Evolutionary conservation across 2,888 invertebrate genomes (phyloP).

Genomic region (Crossocerus cetratus): DNA sequence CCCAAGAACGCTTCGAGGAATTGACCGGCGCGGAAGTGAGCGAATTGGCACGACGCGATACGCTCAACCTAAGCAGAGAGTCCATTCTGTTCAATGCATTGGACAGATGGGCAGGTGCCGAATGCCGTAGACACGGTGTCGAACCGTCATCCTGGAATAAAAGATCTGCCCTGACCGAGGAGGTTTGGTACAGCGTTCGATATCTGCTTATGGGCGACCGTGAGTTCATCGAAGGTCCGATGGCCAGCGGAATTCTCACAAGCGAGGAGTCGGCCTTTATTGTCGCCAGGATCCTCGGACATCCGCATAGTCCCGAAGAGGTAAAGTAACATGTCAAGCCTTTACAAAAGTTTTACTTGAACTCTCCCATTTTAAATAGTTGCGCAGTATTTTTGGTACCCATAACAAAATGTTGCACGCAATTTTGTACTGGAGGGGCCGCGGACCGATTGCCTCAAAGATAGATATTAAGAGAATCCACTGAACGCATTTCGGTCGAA

Average conservation of each 20-base stretch:
- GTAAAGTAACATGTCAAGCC: background rate
- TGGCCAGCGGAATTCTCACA: conserved; percentile 79
- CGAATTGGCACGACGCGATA: conserved; percentile 83
- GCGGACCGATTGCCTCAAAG: too few relatives aligned
- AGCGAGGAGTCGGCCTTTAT: conserved; percentile 77
- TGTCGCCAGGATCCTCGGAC: conserved; percentile 66
- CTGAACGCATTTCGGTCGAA: too few relatives aligned
- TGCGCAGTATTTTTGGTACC: too few relatives aligned
- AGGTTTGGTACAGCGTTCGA: conserved; percentile 81
- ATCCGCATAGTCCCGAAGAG: conserved; percentile 29
- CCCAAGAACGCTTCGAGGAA: conserved; percentile 80
- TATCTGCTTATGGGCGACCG: conserved; percentile 83
- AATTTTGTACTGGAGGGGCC: too few relatives aligned
- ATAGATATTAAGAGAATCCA: too few relatives aligned
- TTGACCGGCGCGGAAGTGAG: conserved; percentile 82
- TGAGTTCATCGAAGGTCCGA: conserved; percentile 81
- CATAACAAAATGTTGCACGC: too few relatives aligned
- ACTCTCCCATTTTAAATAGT: too few relatives aligned
- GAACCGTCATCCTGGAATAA: conserved; percentile 79
- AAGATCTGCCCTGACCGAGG: conserved; percentile 77
- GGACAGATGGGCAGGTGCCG: conserved; percentile 81
- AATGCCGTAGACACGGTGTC: conserved; percentile 79
- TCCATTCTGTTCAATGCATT: conserved; percentile 81
- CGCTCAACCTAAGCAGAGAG: conserved; percentile 83
- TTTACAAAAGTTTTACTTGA: too few relatives aligned